A percentile compares a stretch with the other conserved stretches of the same genome.
Conservation (phyloP, 2,797 vertebrate genomes). For the Linurgus olivaceus region DNA sequence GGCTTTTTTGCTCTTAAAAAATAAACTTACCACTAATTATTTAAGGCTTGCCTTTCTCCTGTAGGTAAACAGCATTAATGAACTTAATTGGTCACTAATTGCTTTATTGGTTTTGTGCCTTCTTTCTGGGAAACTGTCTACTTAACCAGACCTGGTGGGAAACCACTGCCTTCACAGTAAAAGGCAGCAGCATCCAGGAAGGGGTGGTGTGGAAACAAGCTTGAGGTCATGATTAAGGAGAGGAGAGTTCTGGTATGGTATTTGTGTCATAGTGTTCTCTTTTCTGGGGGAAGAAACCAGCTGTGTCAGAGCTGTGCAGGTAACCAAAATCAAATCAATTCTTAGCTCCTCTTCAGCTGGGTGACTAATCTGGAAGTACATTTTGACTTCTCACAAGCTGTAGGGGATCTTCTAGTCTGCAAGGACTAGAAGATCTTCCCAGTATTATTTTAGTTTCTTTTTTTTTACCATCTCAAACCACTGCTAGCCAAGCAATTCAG, state of each 20-base stretch:
- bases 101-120: conserved; percentile 30
- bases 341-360: background rate
- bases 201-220: background rate
- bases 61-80: conserved; percentile 49
- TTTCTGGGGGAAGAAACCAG: background rate
- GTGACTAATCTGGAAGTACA: background rate
- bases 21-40: conserved; percentile 56
- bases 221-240: background rate
- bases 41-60: conserved; percentile 51
- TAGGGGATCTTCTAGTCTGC: no score
- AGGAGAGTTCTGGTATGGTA: background rate
- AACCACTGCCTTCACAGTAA: background rate
- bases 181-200: background rate
- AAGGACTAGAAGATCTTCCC: background rate
- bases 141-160: background rate
- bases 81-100: conserved; percentile 49
- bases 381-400: background rate
- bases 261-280: background rate
- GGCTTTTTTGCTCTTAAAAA: conserved; percentile 32
- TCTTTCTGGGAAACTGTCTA: background rate
- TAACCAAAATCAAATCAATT: background rate
- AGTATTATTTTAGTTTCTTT: background rate
- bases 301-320: background rate
- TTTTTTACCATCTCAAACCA: background rate
- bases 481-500: background rate